Evolutionary conservation across 2,888 invertebrate genomes (phyloP).

Genomic region (Rosalia funebris): DNA sequence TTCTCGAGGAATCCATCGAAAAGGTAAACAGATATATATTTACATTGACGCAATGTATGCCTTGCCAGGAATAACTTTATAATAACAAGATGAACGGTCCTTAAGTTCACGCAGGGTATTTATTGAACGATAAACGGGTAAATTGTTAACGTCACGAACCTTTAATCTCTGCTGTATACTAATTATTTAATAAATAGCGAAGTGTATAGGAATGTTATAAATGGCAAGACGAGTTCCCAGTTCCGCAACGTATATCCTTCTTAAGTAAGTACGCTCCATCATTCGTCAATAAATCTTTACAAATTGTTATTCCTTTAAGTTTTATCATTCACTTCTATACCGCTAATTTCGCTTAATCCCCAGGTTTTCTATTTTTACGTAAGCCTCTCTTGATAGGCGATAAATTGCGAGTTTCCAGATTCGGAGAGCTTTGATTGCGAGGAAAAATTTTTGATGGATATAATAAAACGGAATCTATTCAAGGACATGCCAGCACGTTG

Average conservation of each 20-base stretch:
- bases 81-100: constrained; percentile 11
- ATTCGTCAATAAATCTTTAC: constrained; percentile 48
- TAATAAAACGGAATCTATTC: no score
- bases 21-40: no score
- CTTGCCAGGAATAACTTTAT: not conserved
- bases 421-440: not conserved
- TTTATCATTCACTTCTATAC: constrained; percentile 33
- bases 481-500: no score
- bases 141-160: constrained; percentile 23
- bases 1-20: no score
- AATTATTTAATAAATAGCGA: constrained; percentile 18
- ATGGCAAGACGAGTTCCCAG: constrained; percentile 45
- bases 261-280: constrained; percentile 46
- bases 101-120: constrained; percentile 9
- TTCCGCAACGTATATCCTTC: constrained; percentile 46
- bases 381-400: not conserved
- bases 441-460: not conserved
- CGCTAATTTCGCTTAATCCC: constrained; percentile 24
- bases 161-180: constrained; percentile 15
- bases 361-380: not conserved
- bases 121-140: constrained; percentile 6
- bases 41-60: not conserved
- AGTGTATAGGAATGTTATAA: constrained; percentile 38
- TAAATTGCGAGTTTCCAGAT: not conserved
- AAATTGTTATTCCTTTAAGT: constrained; percentile 45